Evolutionary conservation across 2,888 invertebrate genomes (phyloP), one percentile per base, ranked within the genome.

Genomic region (Yponomeuta sedellus): DNA sequence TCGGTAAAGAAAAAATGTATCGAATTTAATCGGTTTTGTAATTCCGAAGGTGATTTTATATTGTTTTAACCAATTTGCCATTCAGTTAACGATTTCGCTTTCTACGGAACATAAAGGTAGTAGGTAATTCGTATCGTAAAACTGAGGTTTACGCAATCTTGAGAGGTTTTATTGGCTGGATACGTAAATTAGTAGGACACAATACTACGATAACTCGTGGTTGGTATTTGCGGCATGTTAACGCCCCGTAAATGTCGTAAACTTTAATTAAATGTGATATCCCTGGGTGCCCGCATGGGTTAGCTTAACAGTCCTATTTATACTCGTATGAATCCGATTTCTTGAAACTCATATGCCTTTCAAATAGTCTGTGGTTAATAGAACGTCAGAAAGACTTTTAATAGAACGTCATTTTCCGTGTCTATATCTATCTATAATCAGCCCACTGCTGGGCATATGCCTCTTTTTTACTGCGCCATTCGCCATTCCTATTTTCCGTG

Each of bases 11-110:
- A 52, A 52, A 16, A 12, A 52, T 16, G 44, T 52, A 16, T 16
- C 3, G 16, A 52, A 52, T 16, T 52, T 52, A 52, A 52, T 16
- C 16, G 16, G 44, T 52, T 52, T 52, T 52, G 44, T 52, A 52
- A 52, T 52, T 52, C 44, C 44, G 44, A 52, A 52, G 44, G 44
- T 52, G 44, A 52, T 52, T 52, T 52, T 52, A 52, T 52, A 52
- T 5, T 52, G 44, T 52, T 16, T 52, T 52, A 16, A 16, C 4
- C 12, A 52, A 52, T 52, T n/a, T 52, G 44, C 44, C 44, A 52
- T 52, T 52, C 16, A 52, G 44, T 12, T 12, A 52, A 52, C 44
- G 44, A 52, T 52, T 52, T 52, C 44, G 44, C 44, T 52, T 52
- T 52, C 44, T 52, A 52, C 44, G 44, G 16, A 52, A 52, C 44